Percentiles rank a stretch among this genome's conserved stretches.
phyloP scores from a whole-genome alignment of 2,797 vertebrate genomes.

The Xyrichtys novacula region DNA sequence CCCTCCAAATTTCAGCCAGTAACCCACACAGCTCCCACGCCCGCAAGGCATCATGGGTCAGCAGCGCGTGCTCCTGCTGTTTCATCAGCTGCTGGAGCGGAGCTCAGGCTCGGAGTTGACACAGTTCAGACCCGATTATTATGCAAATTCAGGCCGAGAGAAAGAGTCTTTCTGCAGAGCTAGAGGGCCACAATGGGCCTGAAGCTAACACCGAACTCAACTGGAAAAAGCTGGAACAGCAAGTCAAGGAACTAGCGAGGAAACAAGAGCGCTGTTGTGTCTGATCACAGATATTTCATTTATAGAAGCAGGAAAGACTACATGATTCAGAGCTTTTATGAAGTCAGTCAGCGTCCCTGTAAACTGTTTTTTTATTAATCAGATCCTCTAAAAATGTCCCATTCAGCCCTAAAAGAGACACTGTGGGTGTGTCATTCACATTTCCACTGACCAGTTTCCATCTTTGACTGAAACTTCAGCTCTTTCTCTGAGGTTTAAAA shows the following conservation, averaged over 20 bases:
- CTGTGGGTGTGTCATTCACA: background rate
- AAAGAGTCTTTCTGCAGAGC: slow-evolving; percentile 72
- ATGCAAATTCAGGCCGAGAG: slow-evolving; percentile 74
- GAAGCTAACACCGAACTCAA: slow-evolving; percentile 53
- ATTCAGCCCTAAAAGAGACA: background rate
- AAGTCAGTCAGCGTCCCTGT: background rate
- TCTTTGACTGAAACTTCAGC: too few species aligned
- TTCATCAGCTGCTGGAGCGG: slow-evolving; percentile 67
- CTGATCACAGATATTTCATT: slow-evolving; percentile 41
- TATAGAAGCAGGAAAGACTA: slow-evolving; percentile 28
- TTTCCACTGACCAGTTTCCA: background rate
- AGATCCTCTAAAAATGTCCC: background rate
- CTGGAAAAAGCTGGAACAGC: slow-evolving; percentile 55
- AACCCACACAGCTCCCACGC: slow-evolving; percentile 68
- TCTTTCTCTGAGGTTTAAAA: too few species aligned
- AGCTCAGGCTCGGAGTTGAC: slow-evolving; percentile 62
- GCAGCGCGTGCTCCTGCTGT: slow-evolving; percentile 60
- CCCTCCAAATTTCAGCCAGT: slow-evolving; percentile 43
- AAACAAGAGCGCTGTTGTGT: slow-evolving; percentile 53
- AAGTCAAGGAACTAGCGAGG: slow-evolving; percentile 31
- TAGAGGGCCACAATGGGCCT: slow-evolving; percentile 63
- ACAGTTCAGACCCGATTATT: slow-evolving; percentile 77
- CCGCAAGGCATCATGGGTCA: slow-evolving; percentile 77
- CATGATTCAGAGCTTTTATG: slow-evolving; percentile 7
- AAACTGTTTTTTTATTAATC: background rate